Evolutionary conservation across 2,888 invertebrate species (phyloP), one percentile per base, ranked within the genome.

Genomic region (Tryphoninae sp.): DNA sequence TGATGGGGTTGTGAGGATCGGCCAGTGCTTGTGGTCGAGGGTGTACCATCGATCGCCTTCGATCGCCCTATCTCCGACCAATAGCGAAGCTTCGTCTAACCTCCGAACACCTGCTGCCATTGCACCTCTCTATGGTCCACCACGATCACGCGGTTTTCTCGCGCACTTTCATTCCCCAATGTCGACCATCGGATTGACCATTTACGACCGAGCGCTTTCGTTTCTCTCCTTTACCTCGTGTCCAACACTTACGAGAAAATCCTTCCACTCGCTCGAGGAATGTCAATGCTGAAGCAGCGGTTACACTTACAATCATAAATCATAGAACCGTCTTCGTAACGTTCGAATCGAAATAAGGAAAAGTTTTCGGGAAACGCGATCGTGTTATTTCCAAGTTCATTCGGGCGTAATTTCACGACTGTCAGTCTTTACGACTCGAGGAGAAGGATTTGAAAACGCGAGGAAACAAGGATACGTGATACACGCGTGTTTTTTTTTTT

Each of bases 21-120:
- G 81, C 82, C 42, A 80, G 82, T 80, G 73, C 75, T 85, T 82
- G 84, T 81, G 85, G 86, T 83, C 78, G 71, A 9, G 53, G 71
- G 71, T 67, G 80, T 58, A 67, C 40, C 65, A 82, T 87, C 84
- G 87, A 87, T 87, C 87, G 55, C 55, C 53, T 77, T 68, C 79
- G 84, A 84, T 84, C 78, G 61, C 51, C 45, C 76, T 62, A 33
- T 62, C 19, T 33, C 61, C 53, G 26, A 55, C 16, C 8, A 42
- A 49, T 40, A n/a, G 4, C 8, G 22, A 26, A 13, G 65, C 45
- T 62, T 78, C 78, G 49, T 69, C 74, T 64, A 51, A 81, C 65
- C 74, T 77, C 76, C 49, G 53, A 62, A 11, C 33, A 69, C 22
- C 62, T 61, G 61, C 53, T 62, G 26, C 58, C 62, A 23, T 58